These are phyloP conservation scores for Plebejus argus DNA, from an alignment of 2,888 invertebrate species.

Conservation along the genomic window DNA sequence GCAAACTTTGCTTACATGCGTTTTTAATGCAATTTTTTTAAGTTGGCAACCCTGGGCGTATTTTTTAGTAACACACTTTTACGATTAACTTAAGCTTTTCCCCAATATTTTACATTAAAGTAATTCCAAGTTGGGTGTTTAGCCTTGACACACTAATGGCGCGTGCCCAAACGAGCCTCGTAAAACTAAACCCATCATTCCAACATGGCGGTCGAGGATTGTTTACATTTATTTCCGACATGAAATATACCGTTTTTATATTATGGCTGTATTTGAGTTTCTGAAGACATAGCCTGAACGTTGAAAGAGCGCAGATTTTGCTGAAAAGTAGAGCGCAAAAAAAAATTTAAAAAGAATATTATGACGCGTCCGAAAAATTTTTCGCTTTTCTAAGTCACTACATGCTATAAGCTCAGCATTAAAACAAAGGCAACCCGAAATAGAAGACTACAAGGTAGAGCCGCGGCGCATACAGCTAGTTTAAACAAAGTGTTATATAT, in stretches of 20 bases:
- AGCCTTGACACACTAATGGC: background rate
- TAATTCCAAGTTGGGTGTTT: background rate
- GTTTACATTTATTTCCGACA: conserved; percentile 11
- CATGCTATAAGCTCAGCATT: too few species aligned
- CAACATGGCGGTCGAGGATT: background rate
- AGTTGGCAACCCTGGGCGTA: background rate
- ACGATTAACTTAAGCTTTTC: background rate
- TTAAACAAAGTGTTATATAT: too few species aligned
- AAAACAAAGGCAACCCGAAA: too few species aligned
- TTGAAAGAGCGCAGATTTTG: background rate
- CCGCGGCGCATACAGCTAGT: too few species aligned
- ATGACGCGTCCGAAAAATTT: too few species aligned
- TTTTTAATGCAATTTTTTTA: background rate
- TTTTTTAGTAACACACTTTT: background rate
- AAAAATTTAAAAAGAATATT: too few species aligned
- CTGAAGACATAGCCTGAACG: too few species aligned
- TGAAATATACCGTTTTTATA: background rate
- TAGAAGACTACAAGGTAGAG: too few species aligned
- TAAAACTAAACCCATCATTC: background rate
- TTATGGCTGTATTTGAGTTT: too few species aligned
- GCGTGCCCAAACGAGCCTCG: background rate
- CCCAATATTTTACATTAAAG: background rate
- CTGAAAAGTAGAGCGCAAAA: too few species aligned
- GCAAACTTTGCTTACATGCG: too few species aligned
- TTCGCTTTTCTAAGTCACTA: too few species aligned